phyloP scores from a whole-genome alignment of 2,888 invertebrate genomes.

The Electrophaes corylata region DNA sequence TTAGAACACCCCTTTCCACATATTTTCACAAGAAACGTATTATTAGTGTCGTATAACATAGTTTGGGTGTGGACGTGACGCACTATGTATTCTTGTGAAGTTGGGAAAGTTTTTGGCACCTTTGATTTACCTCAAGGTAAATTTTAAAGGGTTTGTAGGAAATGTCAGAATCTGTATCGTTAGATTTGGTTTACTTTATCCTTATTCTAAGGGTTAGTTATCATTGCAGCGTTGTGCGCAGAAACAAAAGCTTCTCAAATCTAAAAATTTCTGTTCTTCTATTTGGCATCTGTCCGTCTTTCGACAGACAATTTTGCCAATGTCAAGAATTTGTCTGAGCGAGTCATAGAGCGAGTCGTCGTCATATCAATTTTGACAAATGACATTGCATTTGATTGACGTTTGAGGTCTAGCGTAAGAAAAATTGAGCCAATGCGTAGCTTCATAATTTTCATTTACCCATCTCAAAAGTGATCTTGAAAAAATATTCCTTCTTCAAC shows the following conservation, averaged over 20 bases:
- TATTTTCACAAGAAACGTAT: constrained; percentile 58
- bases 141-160: constrained; percentile 17
- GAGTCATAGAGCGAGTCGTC: constrained; percentile 22
- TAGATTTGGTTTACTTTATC: too few species aligned
- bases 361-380: constrained; percentile 38
- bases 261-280: constrained; percentile 34
- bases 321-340: not conserved
- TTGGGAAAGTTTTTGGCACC: constrained; percentile 20
- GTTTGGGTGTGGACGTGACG: constrained; percentile 42
- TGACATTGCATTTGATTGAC: constrained; percentile 40
- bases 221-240: too few species aligned
- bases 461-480: not conserved
- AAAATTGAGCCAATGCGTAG: constrained; percentile 36
- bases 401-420: constrained; percentile 37
- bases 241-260: constrained; percentile 13
- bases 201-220: too few species aligned
- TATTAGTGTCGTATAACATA: constrained; percentile 49
- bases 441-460: not conserved
- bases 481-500: constrained; percentile 3
- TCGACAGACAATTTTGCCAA: too few species aligned
- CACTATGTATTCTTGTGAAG: constrained; percentile 36
- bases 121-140: constrained; percentile 26
- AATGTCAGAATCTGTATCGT: too few species aligned
- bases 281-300: too few species aligned
- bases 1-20: constrained; percentile 53